Evolutionary conservation across 2,113 vertebrate genomes (phyloP).

Genomic region (Mormyrus iriodes): DNA sequence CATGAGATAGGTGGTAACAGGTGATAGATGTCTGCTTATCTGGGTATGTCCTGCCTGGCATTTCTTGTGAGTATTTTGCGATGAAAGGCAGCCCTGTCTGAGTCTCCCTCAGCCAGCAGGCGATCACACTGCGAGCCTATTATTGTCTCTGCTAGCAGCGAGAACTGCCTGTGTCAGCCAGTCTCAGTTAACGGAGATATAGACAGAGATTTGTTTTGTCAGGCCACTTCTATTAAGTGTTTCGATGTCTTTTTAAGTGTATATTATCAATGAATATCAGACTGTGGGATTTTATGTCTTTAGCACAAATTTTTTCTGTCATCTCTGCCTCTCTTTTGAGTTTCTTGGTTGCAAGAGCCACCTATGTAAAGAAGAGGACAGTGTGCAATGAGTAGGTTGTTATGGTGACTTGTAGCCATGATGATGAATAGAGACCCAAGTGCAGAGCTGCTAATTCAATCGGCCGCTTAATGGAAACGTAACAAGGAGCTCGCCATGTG

Average conservation of each 20-base stretch:
- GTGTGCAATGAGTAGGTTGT: not conserved
- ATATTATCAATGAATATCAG: not conserved
- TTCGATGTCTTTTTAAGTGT: not conserved
- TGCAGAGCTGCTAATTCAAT: not conserved
- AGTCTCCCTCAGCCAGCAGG: not conserved
- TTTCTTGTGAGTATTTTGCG: not conserved
- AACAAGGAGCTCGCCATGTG: not conserved
- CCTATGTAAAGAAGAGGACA: not conserved
- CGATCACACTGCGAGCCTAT: not conserved
- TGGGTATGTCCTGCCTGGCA: not conserved
- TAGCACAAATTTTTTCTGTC: too few relatives aligned
- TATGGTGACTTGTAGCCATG: not conserved
- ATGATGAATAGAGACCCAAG: not conserved
- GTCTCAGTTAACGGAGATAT: not conserved
- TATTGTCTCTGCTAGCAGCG: not conserved
- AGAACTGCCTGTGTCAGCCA: not conserved
- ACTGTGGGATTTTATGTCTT: not conserved
- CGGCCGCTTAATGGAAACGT: not conserved
- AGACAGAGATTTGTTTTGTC: not conserved
- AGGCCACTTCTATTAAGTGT: not conserved
- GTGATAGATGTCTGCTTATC: not conserved
- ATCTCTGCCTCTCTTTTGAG: not conserved
- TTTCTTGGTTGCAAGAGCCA: not conserved
- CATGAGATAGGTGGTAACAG: not conserved
- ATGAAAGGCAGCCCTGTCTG: constrained; percentile 4